Base-by-base conservation (phyloP, 2,797 vertebrate species). In the Sebastes trivittatus region DNA sequence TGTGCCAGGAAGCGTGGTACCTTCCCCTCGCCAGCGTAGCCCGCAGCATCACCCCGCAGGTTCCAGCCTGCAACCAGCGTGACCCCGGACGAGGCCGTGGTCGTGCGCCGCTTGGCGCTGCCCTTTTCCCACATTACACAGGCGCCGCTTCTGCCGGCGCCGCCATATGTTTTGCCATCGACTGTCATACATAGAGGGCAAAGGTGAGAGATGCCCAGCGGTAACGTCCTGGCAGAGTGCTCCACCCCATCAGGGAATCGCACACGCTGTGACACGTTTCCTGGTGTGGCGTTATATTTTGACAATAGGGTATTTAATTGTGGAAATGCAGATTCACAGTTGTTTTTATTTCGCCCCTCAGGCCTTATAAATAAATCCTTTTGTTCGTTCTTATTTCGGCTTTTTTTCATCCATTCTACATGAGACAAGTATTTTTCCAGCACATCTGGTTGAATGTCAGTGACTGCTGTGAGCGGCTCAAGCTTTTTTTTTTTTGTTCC, bases 121-220 rank as follows among this genome's bases (percentile, higher is more conserved):
- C 80, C 86, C 76, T 72, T 78, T 88, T 52, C 73, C 81, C 66
- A 27, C 77, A 36, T 42, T 73, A 73, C 77, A 72, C 78, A 86
- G 60, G 54, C 72, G 11, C 71, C 11, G 11, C 65, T 36, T 86
- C 78, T 83, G 42, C 70, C 18, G 76, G 68, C 18, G 38, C 60
- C 30, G 25, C 83, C 89, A 87, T 90, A 83, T 92, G 89, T 88
- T 89, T 83, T 27, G 49, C 91, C 55, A 6, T 61, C 55, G 84
- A 88, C 80, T 77, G 91, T 93, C 92, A 91, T 79, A 60, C 60
- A 67, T 38, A 7, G 67, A 52, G 80, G 77, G 84, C 87, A 88
- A 88, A 93, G 88, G 88, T 93, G 77, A 90, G 78, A 88, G 68
- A 63, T 89, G 73, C 76, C 88, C 88, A 77, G 90, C 71, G 56